Percentiles rank a stretch among this genome's conserved stretches.
Evolutionary conservation across 1,140 invertebrate genomes (phyloP).

Genomic region (Archivesica marissinica): DNA sequence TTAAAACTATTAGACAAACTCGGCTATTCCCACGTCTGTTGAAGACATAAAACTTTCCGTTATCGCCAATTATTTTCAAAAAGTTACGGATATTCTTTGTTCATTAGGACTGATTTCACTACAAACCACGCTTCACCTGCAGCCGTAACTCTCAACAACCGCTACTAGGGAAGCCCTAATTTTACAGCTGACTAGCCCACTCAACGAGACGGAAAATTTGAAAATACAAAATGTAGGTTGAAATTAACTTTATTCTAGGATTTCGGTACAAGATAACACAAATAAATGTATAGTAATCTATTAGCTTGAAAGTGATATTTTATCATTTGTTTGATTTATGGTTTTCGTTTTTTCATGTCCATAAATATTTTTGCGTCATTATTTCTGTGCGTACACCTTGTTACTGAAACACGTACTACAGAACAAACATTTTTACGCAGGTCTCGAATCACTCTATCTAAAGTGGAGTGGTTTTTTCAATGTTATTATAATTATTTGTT

Average conservation of each 20-base stretch:
- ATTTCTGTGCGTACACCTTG: no score
- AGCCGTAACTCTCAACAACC: not conserved
- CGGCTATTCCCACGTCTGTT: constrained; percentile 25
- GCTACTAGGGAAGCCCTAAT: constrained; percentile 11
- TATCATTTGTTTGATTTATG: not conserved
- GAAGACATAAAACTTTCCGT: constrained; percentile 29
- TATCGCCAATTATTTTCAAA: constrained; percentile 19
- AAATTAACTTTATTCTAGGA: not conserved
- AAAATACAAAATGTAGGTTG: not conserved
- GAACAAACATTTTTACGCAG: no score
- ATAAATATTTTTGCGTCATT: no score
- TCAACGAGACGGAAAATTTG: constrained; percentile 27
- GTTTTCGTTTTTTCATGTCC: no score
- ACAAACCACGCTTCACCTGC: constrained; percentile 5
- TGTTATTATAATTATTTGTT: no score
- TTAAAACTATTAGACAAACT: not conserved
- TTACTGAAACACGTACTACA: no score
- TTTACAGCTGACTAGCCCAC: not conserved
- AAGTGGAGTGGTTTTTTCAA: no score
- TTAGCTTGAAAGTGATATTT: not conserved
- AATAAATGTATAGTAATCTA: not conserved
- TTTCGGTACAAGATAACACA: not conserved
- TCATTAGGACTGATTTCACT: constrained; percentile 8
- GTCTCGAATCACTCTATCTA: no score
- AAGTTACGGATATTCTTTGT: constrained; percentile 23